A percentile compares a stretch with the other conserved stretches of the same genome.
These are phyloP conservation scores for Sardina pilchardus DNA, from an alignment of 2,113 vertebrate genomes.

Conservation along the genomic window DNA sequence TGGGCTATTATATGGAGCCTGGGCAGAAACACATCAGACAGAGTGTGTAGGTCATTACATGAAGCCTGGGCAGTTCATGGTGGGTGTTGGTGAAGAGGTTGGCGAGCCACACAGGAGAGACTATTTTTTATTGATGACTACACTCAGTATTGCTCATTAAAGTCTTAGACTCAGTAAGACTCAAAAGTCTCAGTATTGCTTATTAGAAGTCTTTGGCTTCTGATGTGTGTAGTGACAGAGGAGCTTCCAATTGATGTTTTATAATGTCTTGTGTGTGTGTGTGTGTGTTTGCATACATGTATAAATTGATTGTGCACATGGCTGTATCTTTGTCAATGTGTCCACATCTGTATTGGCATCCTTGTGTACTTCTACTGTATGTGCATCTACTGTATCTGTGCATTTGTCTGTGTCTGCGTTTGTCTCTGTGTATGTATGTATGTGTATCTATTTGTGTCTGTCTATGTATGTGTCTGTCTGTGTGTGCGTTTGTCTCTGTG, in stretches of 20 bases:
- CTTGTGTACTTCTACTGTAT: conserved; percentile 8
- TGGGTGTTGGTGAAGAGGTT: too few relatives aligned
- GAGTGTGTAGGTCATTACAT: background rate
- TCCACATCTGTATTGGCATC: background rate
- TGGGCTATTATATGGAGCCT: background rate
- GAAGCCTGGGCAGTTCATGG: too few relatives aligned
- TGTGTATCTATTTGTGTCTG: background rate
- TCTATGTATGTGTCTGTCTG: background rate
- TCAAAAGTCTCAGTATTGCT: too few relatives aligned
- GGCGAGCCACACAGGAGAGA: too few relatives aligned
- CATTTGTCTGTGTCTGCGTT: background rate
- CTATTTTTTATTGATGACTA: too few relatives aligned
- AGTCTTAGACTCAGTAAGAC: too few relatives aligned
- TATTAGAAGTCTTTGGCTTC: too few relatives aligned
- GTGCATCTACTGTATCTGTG: background rate
- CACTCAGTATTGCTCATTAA: too few relatives aligned
- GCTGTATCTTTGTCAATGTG: background rate
- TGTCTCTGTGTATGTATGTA: background rate
- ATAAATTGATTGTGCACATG: background rate
- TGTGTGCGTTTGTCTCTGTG: too few relatives aligned
- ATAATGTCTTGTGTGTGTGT: background rate
- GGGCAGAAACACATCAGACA: background rate
- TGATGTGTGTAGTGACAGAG: too few relatives aligned
- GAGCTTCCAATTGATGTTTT: too few relatives aligned
- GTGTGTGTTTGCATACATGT: background rate